Percentiles rank a stretch among this genome's conserved stretches.
These are phyloP conservation scores for Callochromis pleurospilus DNA, from an alignment of 2,113 vertebrate species.

Conservation along the genomic window DNA sequence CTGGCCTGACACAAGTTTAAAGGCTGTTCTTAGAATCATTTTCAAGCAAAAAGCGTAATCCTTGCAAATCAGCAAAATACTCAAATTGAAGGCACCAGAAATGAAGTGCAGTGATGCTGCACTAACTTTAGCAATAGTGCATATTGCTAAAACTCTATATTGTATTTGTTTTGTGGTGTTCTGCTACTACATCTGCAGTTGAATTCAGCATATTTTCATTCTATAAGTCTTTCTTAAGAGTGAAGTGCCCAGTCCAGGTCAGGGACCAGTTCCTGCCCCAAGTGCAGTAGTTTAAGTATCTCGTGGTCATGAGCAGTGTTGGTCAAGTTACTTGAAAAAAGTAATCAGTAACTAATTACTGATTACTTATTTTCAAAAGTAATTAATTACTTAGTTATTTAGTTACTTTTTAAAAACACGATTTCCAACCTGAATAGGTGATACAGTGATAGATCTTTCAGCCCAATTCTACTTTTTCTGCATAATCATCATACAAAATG, in stretches of 20 bases:
- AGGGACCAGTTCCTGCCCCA: background rate
- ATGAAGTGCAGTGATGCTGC: background rate
- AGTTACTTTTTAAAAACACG: too few species aligned
- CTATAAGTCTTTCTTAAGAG: background rate
- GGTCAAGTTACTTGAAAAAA: too few species aligned
- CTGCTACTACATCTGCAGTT: background rate
- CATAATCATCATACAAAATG: too few species aligned
- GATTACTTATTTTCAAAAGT: too few species aligned
- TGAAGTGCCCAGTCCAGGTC: background rate
- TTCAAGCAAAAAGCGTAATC: background rate
- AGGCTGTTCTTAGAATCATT: background rate
- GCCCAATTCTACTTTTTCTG: too few species aligned
- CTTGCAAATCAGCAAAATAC: background rate
- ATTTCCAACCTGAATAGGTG: accelerated
- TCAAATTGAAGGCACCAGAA: background rate
- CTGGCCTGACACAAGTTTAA: background rate
- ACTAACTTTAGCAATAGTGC: background rate
- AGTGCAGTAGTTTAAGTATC: background rate
- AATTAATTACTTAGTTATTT: too few species aligned
- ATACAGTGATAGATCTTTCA: too few species aligned
- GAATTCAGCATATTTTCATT: background rate
- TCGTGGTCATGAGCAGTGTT: background rate
- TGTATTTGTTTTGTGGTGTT: background rate
- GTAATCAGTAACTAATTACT: too few species aligned
- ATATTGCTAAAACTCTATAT: background rate